A percentile compares a stretch with the other conserved stretches of the same genome.
Conservation (phyloP, 2,888 invertebrate genomes). For the Teleiodes luculella region DNA sequence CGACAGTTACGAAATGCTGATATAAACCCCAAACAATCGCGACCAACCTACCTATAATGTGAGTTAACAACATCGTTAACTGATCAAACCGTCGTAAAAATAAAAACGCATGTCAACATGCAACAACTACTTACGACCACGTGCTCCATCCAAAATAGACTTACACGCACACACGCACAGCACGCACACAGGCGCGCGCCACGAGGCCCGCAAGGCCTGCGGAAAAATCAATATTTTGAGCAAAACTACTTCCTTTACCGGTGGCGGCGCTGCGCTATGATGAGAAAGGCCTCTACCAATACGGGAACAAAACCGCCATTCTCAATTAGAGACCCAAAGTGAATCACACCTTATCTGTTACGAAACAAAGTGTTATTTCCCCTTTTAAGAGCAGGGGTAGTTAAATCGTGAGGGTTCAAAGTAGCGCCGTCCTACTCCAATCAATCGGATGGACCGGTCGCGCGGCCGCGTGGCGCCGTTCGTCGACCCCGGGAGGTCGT, state of each 20-base stretch:
- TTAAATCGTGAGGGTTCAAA: conserved; percentile 61
- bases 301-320: conserved; percentile 41
- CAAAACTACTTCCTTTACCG: conserved; percentile 75
- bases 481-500: conserved; percentile 74
- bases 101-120: conserved; percentile 76
- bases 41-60: conserved; percentile 38
- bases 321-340: conserved; percentile 30
- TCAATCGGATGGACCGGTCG: conserved; percentile 70
- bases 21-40: conserved; percentile 27
- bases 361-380: conserved; percentile 58
- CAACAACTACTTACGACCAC: conserved; percentile 73
- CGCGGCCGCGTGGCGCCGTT: conserved; percentile 72
- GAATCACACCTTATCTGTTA: conserved; percentile 59
- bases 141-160: conserved; percentile 74
- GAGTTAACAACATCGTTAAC: conserved; percentile 47
- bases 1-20: not conserved
- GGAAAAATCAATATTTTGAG: conserved; percentile 79
- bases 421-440: conserved; percentile 68
- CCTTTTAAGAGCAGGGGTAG: conserved; percentile 54
- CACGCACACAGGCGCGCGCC: conserved; percentile 32
- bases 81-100: conserved; percentile 63
- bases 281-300: conserved; percentile 47
- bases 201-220: conserved; percentile 58
- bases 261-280: conserved; percentile 55
- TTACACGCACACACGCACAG: conserved; percentile 38